Percentiles rank a stretch among this genome's conserved stretches.
Evolutionary conservation across 2,113 vertebrate genomes (phyloP).

Genomic region (Rhea americana): DNA sequence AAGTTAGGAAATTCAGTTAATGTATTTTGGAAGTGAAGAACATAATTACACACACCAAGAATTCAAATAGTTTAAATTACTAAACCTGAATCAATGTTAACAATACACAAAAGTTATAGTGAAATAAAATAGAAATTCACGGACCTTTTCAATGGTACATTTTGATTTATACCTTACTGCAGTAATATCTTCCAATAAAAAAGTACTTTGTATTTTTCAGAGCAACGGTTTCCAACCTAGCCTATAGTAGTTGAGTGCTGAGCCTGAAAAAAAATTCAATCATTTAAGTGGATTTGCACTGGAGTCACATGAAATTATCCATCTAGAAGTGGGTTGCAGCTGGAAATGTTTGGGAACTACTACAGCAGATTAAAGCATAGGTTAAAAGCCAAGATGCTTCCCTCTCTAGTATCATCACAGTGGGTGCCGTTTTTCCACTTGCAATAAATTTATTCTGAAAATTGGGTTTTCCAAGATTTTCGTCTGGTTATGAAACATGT

Average conservation of each 20-base stretch:
- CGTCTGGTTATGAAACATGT: background rate
- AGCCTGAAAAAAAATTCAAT: background rate
- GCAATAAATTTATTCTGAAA: background rate
- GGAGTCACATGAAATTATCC: background rate
- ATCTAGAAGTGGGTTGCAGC: background rate
- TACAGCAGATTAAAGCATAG: background rate
- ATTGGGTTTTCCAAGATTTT: background rate
- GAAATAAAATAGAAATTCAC: background rate
- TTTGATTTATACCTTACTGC: background rate
- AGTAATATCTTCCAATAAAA: background rate
- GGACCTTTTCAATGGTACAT: background rate
- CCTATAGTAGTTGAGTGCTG: background rate
- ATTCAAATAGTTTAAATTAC: background rate
- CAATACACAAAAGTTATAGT: background rate
- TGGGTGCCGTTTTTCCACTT: background rate
- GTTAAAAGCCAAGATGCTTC: background rate
- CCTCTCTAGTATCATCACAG: background rate
- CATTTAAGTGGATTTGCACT: background rate
- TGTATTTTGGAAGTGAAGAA: background rate
- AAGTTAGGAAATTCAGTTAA: slow-evolving; percentile 13
- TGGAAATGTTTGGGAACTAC: background rate
- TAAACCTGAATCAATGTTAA: background rate
- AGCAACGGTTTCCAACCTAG: background rate
- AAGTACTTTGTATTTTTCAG: background rate
- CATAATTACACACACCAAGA: background rate